phyloP scores from a whole-genome alignment of 2,113 vertebrate genomes.

The Coptodon bakossiorum region DNA sequence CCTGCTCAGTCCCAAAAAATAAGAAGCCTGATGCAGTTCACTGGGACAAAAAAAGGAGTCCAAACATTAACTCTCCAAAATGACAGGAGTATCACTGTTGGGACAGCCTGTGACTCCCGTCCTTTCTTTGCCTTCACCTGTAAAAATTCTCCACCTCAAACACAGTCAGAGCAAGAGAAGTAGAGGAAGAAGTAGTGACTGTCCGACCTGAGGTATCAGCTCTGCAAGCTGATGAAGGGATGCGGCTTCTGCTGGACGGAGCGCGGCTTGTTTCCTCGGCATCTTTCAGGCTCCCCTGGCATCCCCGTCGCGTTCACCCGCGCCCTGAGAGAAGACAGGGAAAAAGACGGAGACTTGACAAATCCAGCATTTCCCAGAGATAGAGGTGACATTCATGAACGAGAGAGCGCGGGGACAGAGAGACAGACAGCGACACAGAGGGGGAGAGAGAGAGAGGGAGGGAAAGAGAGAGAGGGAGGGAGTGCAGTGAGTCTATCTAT shows the following conservation, averaged over 20 bases:
- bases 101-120: neutral
- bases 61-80: slow-evolving; percentile 17
- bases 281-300: slow-evolving; percentile 43
- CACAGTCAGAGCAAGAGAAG: slow-evolving; percentile 3
- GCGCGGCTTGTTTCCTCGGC: slow-evolving; percentile 18
- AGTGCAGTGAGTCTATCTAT: slow-evolving; percentile 45
- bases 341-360: slow-evolving; percentile 37
- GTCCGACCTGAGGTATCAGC: slow-evolving; percentile 54
- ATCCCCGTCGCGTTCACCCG: slow-evolving; percentile 42
- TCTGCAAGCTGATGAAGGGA: slow-evolving; percentile 17
- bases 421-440: slow-evolving; percentile 18
- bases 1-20: neutral
- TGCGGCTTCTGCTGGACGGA: slow-evolving; percentile 6
- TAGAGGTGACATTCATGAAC: slow-evolving; percentile 75
- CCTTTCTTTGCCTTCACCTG: slow-evolving; percentile 4
- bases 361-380: slow-evolving; percentile 61
- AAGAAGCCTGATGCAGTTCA: neutral
- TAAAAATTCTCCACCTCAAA: slow-evolving; percentile 19
- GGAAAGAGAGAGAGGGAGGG: neutral
- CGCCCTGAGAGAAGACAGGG: slow-evolving; percentile 39
- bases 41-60: neutral
- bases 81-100: neutral
- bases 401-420: slow-evolving; percentile 16
- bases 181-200: slow-evolving; percentile 14
- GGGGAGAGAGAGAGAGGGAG: neutral